Conservation (phyloP, 92 coral and sea anemone species). For the Muricea muricata region DNA sequence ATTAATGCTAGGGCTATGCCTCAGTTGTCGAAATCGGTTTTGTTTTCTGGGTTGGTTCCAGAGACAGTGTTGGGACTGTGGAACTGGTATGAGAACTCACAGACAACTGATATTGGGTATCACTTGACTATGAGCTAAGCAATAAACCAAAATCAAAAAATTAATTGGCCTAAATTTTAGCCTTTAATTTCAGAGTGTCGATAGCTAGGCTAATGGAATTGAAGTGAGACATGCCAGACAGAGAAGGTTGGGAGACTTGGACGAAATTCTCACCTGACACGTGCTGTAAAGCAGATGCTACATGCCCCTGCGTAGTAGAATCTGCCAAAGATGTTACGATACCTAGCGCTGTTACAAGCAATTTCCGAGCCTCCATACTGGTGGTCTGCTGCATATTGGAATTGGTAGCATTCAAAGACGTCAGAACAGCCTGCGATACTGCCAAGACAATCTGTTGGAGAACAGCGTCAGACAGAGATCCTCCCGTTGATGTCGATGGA, state of each 20-base stretch:
- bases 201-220: constrained; percentile 49
- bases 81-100: neutral
- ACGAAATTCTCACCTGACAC: constrained; percentile 39
- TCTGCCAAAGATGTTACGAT: constrained; percentile 16
- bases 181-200: constrained; percentile 56
- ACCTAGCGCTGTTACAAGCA: neutral
- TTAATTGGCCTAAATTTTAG: constrained; percentile 65
- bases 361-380: neutral
- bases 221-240: constrained; percentile 9
- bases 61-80: constrained; percentile 2
- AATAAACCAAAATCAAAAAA: constrained; percentile 37
- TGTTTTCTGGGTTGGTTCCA: constrained; percentile 35
- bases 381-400: neutral
- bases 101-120: neutral
- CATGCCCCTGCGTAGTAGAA: constrained; percentile 58
- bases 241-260: constrained; percentile 10
- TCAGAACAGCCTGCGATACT: neutral
- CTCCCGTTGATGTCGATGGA: constrained; percentile 10
- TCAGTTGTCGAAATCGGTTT: neutral
- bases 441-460: neutral
- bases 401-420: neutral
- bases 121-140: neutral
- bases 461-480: neutral
- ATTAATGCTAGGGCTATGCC: constrained; percentile 40
- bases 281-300: constrained; percentile 45